Conservation (phyloP, 1,140 invertebrate species). For the Oryzaephilus surinamensis region DNA sequence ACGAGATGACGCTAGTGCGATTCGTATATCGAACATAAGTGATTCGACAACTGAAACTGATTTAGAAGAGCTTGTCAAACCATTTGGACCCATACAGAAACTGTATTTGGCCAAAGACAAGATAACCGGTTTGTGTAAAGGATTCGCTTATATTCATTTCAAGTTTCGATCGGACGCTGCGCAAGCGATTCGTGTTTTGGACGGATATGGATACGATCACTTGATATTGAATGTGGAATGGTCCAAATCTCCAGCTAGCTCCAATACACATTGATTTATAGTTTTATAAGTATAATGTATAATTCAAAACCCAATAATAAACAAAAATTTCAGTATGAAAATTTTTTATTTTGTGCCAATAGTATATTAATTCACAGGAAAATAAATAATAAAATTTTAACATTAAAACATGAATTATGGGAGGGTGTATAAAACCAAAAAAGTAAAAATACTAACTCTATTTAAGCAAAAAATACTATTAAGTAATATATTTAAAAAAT, state of each 20-base stretch:
- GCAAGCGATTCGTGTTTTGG: slow-evolving; percentile 77
- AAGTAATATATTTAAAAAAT: too few species aligned
- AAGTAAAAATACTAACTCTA: too few species aligned
- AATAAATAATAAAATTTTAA: too few species aligned
- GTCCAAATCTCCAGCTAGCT: slow-evolving; percentile 95
- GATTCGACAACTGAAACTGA: slow-evolving; percentile 92
- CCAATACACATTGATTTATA: too few species aligned
- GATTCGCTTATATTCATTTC: slow-evolving; percentile 96
- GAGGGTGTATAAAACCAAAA: too few species aligned
- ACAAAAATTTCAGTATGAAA: too few species aligned
- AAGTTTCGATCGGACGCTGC: slow-evolving; percentile 81
- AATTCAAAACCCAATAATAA: too few species aligned
- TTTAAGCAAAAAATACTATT: too few species aligned
- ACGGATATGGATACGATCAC: slow-evolving; percentile 97
- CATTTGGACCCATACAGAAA: slow-evolving; percentile 78
- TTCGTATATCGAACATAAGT: slow-evolving; percentile 94
- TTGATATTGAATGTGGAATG: slow-evolving; percentile 97
- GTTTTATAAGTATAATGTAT: too few species aligned
- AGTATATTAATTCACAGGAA: too few species aligned
- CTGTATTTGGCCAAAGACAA: slow-evolving; percentile 85
- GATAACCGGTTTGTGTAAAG: slow-evolving; percentile 70
- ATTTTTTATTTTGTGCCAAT: too few species aligned
- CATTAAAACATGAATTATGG: too few species aligned
- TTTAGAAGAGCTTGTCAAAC: slow-evolving; percentile 89
- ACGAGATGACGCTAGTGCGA: slow-evolving; percentile 78